A percentile compares a stretch with the other conserved stretches of the same genome.
Evolutionary conservation across 2,113 vertebrate species (phyloP).

Genomic region (Mus spicilegus): DNA sequence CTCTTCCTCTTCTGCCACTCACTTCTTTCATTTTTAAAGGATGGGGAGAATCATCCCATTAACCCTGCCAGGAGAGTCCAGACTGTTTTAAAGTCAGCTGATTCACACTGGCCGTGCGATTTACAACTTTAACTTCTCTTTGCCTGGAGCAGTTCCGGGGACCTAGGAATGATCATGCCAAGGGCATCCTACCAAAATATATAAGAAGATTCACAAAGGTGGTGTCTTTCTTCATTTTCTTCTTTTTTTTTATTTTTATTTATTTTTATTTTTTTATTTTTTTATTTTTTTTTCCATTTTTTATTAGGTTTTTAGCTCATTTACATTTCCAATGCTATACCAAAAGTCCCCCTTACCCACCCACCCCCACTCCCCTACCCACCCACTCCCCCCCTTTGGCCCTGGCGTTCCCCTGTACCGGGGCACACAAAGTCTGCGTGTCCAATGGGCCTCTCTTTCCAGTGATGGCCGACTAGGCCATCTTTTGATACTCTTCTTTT

Average conservation of each 20-base stretch:
- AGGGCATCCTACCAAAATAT: background rate
- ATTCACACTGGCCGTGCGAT: background rate
- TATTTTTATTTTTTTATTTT: too few species aligned
- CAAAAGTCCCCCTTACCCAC: too few species aligned
- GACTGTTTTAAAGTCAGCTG: background rate
- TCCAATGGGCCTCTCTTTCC: too few species aligned
- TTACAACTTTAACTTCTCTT: background rate
- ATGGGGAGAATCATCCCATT: background rate
- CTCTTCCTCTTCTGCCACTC: background rate
- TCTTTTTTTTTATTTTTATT: background rate
- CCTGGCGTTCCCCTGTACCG: too few species aligned
- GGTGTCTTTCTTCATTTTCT: background rate
- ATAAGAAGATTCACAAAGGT: background rate
- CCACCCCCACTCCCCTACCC: too few species aligned
- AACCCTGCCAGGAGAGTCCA: background rate
- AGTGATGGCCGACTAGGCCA: too few species aligned
- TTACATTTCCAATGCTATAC: too few species aligned
- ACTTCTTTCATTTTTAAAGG: background rate
- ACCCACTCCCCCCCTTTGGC: too few species aligned
- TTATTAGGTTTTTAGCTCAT: too few species aligned
- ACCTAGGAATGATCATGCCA: background rate
- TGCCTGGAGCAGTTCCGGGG: background rate
- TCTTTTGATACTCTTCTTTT: too few species aligned
- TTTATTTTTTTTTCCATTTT: too few species aligned
- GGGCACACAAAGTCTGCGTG: too few species aligned